These are phyloP conservation scores for Eulithis prunata DNA, from an alignment of 2,888 invertebrate genomes.

Conservation along the genomic window DNA sequence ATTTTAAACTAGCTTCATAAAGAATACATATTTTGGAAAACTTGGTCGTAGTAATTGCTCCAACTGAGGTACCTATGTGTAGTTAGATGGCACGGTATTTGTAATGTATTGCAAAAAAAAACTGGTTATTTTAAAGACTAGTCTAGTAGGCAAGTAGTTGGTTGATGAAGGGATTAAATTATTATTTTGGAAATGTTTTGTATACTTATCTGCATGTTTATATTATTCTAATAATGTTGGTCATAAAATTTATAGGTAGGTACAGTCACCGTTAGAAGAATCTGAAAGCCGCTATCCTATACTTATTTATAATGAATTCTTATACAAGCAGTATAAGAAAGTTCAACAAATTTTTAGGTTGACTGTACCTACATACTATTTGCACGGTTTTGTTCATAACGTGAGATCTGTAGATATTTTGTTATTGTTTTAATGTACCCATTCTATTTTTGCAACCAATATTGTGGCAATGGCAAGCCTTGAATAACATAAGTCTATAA, in stretches of 20 bases:
- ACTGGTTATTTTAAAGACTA: not conserved
- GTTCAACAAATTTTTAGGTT: too few species aligned
- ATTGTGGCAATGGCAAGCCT: constrained; percentile 5
- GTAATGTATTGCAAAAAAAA: not conserved
- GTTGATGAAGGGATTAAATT: constrained; percentile 1
- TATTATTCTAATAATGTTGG: not conserved
- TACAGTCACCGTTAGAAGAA: constrained; percentile 2
- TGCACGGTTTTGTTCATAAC: constrained; percentile 8
- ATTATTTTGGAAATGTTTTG: not conserved
- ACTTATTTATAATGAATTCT: too few species aligned
- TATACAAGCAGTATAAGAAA: too few species aligned
- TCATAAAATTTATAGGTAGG: not conserved
- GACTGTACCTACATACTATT: too few species aligned
- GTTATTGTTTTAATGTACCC: constrained; percentile 1
- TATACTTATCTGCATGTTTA: not conserved
- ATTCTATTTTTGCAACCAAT: constrained; percentile 1
- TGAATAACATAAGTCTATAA: constrained; percentile 8
- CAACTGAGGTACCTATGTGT: not conserved
- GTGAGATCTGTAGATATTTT: constrained; percentile 7
- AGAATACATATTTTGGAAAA: not conserved
- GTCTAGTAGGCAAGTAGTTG: not conserved
- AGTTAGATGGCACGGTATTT: not conserved
- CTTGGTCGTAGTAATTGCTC: too few species aligned
- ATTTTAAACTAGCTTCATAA: not conserved
- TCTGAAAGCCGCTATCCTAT: not conserved